These are phyloP conservation scores for Scolopax rusticola DNA, from an alignment of 2,797 vertebrate species.

Conservation along the genomic window DNA sequence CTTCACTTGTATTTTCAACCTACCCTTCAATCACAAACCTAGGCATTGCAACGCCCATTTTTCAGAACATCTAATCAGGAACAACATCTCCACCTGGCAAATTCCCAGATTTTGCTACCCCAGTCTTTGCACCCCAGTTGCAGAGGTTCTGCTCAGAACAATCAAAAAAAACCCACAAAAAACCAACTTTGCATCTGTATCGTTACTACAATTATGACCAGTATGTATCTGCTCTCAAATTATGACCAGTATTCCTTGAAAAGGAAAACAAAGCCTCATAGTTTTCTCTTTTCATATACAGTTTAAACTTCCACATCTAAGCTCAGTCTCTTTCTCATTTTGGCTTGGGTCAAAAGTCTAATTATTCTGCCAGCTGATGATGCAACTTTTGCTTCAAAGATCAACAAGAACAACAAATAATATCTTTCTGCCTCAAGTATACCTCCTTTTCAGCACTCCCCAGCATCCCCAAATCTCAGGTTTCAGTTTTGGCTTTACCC, in stretches of 20 bases:
- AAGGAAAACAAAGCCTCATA: not conserved
- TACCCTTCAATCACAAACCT: not conserved
- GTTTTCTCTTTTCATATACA: not conserved
- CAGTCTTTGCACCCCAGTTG: not conserved
- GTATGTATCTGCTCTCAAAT: not conserved
- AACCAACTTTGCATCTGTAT: not conserved
- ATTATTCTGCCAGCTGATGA: not conserved
- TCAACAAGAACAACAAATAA: not conserved
- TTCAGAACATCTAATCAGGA: not conserved
- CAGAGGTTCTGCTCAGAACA: not conserved
- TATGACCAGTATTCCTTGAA: not conserved
- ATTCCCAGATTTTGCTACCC: not conserved
- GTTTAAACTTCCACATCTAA: not conserved
- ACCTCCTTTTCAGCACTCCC: not conserved
- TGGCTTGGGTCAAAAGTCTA: not conserved
- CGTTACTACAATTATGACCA: not conserved
- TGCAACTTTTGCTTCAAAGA: not conserved
- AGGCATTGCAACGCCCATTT: not conserved
- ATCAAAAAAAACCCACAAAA: not conserved
- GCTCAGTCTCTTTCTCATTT: not conserved
- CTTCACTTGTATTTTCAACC: not conserved
- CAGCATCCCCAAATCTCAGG: not conserved
- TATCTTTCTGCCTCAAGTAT: not conserved
- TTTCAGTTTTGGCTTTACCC: not conserved
- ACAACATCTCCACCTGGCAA: not conserved